Conservation (phyloP, 2,888 invertebrate genomes). For the Meloe dianella region DNA sequence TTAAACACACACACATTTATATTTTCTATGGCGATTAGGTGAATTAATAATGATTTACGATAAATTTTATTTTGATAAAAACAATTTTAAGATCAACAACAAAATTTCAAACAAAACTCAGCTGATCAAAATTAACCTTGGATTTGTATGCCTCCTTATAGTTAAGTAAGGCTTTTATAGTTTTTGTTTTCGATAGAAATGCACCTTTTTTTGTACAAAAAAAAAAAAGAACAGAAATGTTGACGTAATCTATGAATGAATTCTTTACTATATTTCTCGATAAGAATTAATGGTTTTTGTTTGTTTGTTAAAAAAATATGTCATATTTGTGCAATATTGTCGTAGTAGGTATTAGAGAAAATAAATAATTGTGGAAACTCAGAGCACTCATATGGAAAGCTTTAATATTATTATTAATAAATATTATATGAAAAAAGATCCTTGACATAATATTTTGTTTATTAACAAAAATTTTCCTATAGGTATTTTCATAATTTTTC, state of each 20-base stretch:
- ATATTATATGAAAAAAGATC: background rate
- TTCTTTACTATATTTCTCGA: background rate
- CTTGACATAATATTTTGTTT: slow-evolving; percentile 6
- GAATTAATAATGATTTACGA: background rate
- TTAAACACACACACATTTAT: too few relatives aligned
- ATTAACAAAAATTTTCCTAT: background rate
- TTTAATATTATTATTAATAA: background rate
- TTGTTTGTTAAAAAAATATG: background rate
- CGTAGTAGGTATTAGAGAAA: background rate
- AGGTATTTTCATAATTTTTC: background rate
- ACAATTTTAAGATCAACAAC: background rate
- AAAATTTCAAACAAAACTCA: background rate
- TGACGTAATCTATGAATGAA: background rate
- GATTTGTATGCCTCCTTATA: too few relatives aligned
- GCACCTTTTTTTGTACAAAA: too few relatives aligned
- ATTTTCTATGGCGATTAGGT: background rate
- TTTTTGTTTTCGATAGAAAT: too few relatives aligned
- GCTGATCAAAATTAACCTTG: slow-evolving; percentile 12
- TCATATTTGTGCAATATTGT: background rate
- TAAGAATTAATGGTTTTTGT: background rate
- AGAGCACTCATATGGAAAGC: background rate
- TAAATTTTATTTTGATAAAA: too few relatives aligned
- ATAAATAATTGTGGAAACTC: slow-evolving; percentile 7
- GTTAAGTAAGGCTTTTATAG: too few relatives aligned
- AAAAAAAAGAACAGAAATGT: too few relatives aligned